phyloP scores from a whole-genome alignment of 2,113 vertebrate species.

The Microtus montanus region DNA sequence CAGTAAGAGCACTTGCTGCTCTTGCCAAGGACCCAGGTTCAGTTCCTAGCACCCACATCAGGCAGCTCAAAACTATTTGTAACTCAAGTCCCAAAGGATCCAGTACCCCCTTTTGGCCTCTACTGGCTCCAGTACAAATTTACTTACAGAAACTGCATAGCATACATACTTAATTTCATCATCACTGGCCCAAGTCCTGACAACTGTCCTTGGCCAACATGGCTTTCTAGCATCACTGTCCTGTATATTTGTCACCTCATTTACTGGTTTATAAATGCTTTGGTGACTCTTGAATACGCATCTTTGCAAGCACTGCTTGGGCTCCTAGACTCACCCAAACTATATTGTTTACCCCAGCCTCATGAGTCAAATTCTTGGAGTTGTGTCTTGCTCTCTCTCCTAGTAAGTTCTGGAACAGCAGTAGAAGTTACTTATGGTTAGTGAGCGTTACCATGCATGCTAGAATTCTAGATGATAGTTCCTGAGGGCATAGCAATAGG shows the following conservation, averaged over 20 bases:
- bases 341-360: not conserved
- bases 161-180: not conserved
- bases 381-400: conserved; percentile 2
- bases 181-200: conserved; percentile 20
- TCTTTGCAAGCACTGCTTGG: conserved; percentile 26
- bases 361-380: conserved; percentile 51
- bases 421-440: conserved; percentile 4
- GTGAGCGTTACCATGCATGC: not conserved
- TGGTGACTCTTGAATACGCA: conserved; percentile 53
- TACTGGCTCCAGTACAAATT: not conserved
- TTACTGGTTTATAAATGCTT: conserved; percentile 56
- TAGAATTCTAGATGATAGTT: conserved; percentile 41
- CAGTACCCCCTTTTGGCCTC: not conserved
- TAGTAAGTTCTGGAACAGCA: conserved; percentile 20
- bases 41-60: not conserved
- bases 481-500: not conserved
- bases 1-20: not conserved
- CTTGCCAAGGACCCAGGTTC: not conserved
- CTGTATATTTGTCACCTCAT: conserved; percentile 50
- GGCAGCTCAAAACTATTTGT: too few species aligned
- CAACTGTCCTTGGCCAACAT: conserved; percentile 8
- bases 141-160: not conserved
- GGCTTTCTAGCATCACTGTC: not conserved
- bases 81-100: not conserved
- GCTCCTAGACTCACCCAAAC: not conserved